phyloP scores from a whole-genome alignment of 2,113 vertebrate species.

The Rissa tridactyla region DNA sequence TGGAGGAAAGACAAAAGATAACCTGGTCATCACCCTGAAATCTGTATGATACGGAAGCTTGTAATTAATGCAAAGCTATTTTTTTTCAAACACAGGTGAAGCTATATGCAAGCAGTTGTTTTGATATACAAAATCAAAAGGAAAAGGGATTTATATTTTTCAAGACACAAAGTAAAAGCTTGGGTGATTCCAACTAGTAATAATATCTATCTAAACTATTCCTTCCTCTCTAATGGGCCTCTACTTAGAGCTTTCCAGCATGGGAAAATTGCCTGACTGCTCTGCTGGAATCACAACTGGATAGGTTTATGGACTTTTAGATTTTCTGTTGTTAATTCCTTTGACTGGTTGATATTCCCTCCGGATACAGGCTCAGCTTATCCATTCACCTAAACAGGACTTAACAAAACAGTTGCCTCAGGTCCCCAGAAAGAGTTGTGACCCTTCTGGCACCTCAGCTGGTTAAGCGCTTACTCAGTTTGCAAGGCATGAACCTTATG shows the following conservation, averaged over 20 bases:
- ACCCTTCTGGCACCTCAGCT: not conserved
- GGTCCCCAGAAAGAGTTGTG: not conserved
- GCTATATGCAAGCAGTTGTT: not conserved
- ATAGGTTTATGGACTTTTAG: not conserved
- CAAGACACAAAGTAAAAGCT: not conserved
- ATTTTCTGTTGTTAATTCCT: not conserved
- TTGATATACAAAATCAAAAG: not conserved
- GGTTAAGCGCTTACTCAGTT: not conserved
- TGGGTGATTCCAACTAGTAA: not conserved
- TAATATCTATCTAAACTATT: not conserved
- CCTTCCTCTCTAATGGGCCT: not conserved
- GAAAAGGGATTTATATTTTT: not conserved
- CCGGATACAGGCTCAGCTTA: not conserved
- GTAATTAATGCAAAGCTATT: not conserved
- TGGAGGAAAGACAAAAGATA: not conserved
- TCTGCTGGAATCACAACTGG: not conserved
- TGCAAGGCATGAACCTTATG: not conserved
- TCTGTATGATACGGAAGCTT: not conserved
- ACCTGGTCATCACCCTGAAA: not conserved
- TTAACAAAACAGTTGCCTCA: not conserved
- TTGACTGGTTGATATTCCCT: not conserved
- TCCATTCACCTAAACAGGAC: not conserved
- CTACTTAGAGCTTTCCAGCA: not conserved
- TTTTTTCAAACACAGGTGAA: not conserved
- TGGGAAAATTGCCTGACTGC: not conserved